A percentile compares a stretch with the other conserved stretches of the same genome.
These are phyloP conservation scores for Noctua janthe DNA, from an alignment of 2,888 invertebrate species.

Conservation along the genomic window DNA sequence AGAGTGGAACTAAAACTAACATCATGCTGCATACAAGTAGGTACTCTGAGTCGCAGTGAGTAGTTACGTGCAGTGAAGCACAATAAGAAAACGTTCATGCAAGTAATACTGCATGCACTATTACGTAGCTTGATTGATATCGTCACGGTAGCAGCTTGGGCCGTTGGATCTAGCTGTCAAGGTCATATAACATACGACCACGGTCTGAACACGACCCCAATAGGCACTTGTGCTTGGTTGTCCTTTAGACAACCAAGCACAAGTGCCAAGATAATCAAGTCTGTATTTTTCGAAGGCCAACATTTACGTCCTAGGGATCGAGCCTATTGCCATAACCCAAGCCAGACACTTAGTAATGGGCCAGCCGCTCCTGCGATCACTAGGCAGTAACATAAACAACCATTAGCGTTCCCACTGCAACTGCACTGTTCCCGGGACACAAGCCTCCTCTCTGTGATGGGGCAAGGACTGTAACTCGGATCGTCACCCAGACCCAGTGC, in stretches of 20 bases:
- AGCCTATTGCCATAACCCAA: not conserved
- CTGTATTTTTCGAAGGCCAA: not conserved
- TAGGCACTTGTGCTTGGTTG: not conserved
- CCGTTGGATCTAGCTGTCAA: constrained; percentile 9
- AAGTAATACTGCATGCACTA: constrained; percentile 20
- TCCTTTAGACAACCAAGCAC: not conserved
- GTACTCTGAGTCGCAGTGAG: constrained; percentile 15
- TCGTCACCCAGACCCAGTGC: not conserved
- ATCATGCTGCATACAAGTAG: constrained; percentile 2
- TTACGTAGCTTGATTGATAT: constrained; percentile 8
- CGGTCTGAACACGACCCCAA: not conserved
- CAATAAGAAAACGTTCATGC: constrained; percentile 5
- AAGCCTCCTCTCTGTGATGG: not conserved
- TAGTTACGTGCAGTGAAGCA: constrained; percentile 29
- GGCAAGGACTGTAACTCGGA: not conserved
- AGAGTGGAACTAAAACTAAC: constrained; percentile 38
- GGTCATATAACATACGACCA: not conserved
- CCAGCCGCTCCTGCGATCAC: not conserved
- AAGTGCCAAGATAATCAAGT: not conserved
- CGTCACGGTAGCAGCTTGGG: constrained; percentile 8
- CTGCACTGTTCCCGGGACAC: not conserved
- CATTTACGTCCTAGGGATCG: not conserved
- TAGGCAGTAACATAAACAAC: not conserved
- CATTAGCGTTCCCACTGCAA: not conserved
- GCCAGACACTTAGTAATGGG: not conserved